A percentile compares a stretch with the other conserved stretches of the same genome.
These are phyloP conservation scores for Pogona vitticeps DNA, from an alignment of 2,113 vertebrate species.

Conservation along the genomic window DNA sequence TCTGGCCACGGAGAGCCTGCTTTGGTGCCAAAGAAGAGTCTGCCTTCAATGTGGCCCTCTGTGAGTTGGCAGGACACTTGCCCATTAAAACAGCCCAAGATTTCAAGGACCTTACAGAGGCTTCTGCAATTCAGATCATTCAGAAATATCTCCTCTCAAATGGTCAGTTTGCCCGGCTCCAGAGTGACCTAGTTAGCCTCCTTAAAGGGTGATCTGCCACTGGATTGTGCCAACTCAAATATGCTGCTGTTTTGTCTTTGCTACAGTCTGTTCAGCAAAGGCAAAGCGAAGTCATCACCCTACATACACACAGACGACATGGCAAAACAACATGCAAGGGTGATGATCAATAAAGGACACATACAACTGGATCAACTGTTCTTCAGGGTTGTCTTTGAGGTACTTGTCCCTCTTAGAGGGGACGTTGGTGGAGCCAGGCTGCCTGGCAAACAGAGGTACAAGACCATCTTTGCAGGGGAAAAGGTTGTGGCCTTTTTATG, in stretches of 20 bases:
- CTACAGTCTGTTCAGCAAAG: background rate
- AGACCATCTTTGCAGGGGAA: background rate
- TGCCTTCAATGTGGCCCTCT: conserved; percentile 90
- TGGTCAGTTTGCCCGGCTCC: conserved; percentile 71
- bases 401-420: no score
- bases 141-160: conserved; percentile 77
- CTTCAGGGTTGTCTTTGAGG: no score
- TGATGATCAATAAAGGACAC: background rate
- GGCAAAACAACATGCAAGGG: background rate
- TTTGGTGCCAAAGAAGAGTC: conserved; percentile 84
- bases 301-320: background rate
- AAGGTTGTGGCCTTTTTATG: background rate
- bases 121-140: conserved; percentile 73
- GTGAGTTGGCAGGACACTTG: conserved; percentile 91
- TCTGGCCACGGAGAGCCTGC: conserved; percentile 85
- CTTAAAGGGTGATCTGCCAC: conserved; percentile 16
- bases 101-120: conserved; percentile 79
- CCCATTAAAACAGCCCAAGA: conserved; percentile 81
- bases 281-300: no score
- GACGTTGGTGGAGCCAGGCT: no score
- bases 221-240: no score
- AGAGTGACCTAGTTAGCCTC: conserved; percentile 70
- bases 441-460: background rate
- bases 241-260: background rate
- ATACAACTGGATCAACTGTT: background rate